phyloP scores from a whole-genome alignment of 1,140 invertebrate genomes.

The Bemisia tabaci region DNA sequence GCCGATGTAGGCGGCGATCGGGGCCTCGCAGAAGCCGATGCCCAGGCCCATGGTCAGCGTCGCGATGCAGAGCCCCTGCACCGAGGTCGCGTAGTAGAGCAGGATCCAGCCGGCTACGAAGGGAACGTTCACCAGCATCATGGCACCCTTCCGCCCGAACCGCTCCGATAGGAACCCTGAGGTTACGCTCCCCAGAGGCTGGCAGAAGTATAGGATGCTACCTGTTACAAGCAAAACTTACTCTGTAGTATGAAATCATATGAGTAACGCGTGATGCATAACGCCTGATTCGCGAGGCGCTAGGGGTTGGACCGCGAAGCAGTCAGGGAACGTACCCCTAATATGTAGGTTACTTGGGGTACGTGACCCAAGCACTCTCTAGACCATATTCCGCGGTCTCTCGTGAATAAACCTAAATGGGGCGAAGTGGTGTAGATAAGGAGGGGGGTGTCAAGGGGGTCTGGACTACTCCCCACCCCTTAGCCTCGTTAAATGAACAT shows the following conservation, averaged over 20 bases:
- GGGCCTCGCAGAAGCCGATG: slow-evolving; percentile 37
- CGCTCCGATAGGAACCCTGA: slow-evolving; percentile 23
- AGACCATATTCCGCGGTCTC: too few relatives aligned
- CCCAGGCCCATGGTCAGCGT: slow-evolving; percentile 20
- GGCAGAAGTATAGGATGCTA: slow-evolving; percentile 22
- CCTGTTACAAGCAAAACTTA: background rate
- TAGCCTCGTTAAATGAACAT: too few relatives aligned
- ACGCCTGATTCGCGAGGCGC: background rate
- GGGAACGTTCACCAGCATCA: slow-evolving; percentile 25
- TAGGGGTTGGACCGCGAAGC: background rate
- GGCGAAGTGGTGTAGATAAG: too few relatives aligned
- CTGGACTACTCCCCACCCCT: too few relatives aligned
- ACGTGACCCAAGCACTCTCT: too few relatives aligned
- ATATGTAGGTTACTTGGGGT: background rate
- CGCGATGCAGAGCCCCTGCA: slow-evolving; percentile 4
- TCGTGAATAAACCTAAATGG: too few relatives aligned
- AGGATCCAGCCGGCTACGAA: slow-evolving; percentile 22
- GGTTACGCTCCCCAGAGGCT: slow-evolving; percentile 21
- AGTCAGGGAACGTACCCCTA: background rate
- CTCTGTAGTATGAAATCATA: too few relatives aligned
- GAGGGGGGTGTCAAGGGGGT: too few relatives aligned
- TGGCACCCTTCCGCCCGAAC: slow-evolving; percentile 21
- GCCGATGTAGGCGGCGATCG: slow-evolving; percentile 38
- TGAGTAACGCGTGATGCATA: too few relatives aligned
- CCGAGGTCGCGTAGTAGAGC: slow-evolving; percentile 15